These are phyloP conservation scores for Pissodes strobi DNA, from an alignment of 1,140 invertebrate species.

Conservation along the genomic window DNA sequence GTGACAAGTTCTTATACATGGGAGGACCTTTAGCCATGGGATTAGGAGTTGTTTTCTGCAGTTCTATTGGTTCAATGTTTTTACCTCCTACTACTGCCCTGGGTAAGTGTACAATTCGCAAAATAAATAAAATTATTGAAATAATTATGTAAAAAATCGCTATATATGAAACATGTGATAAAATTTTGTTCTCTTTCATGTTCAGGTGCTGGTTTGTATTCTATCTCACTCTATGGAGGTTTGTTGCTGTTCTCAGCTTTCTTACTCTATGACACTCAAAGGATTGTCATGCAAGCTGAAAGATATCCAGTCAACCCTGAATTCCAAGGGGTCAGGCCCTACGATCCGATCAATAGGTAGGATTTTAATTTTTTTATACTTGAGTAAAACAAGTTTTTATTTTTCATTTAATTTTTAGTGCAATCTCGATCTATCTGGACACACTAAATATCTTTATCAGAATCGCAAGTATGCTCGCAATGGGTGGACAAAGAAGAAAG, in stretches of 20 bases:
- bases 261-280: slow-evolving; percentile 94
- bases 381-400: neutral
- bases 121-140: too few species aligned
- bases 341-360: slow-evolving; percentile 95
- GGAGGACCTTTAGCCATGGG: slow-evolving; percentile 93
- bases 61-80: slow-evolving; percentile 89
- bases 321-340: slow-evolving; percentile 68
- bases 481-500: slow-evolving; percentile 59
- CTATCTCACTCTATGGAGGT: slow-evolving; percentile 92
- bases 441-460: slow-evolving; percentile 97
- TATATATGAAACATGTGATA: too few species aligned
- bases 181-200: too few species aligned
- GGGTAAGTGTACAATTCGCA: slow-evolving; percentile 17
- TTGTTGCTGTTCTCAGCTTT: slow-evolving; percentile 91
- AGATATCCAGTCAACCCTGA: slow-evolving; percentile 63
- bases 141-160: too few species aligned
- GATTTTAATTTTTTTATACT: neutral
- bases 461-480: slow-evolving; percentile 85
- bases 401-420: slow-evolving; percentile 65
- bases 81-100: slow-evolving; percentile 87
- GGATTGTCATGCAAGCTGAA: slow-evolving; percentile 86
- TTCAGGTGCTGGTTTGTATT: slow-evolving; percentile 84
- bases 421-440: slow-evolving; percentile 92
- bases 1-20: slow-evolving; percentile 94
- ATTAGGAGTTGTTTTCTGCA: slow-evolving; percentile 92